Base-by-base conservation (phyloP, 2,888 invertebrate genomes). In the Penaeus monodon region DNA sequence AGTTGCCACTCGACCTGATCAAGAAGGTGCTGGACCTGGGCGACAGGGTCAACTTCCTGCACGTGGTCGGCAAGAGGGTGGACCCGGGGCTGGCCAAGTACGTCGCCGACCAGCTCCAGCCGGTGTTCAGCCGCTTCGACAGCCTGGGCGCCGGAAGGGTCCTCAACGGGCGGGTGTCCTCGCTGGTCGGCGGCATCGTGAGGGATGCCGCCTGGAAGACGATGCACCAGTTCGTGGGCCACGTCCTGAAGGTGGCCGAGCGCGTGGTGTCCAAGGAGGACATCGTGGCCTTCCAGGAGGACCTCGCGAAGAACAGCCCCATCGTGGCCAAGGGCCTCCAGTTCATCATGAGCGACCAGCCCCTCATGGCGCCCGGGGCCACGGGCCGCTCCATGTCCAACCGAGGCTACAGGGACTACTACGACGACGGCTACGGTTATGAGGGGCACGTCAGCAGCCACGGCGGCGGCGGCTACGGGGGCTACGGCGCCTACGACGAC, bases 21-120 rank as follows among this genome's bases (percentile, higher is more conserved):
- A 86, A 86, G 80, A 88, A 88, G 77, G 44, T 88, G 22, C 80
- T 88, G 57, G 86, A 86, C n/a, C 38, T 88, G n/a, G 88, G 88
- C 10, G 88, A 88, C 80, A 79, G 79, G n/a, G 86, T 86, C 17
- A 88, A 88, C 73, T 86, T 88, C 66, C 74, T 88, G 38, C 88
- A 85, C 44, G 79, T 86, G 10, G 83, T 88, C 20, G 88, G 88
- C 17, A 86, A 86, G 77, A 82, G 78, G 29, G 86, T 88, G n/a
- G 88, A 88, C 65, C 83, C 85, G n/a, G 86, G 86, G 22, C 86
- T 88, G 12, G 79, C 88, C 1, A n/a, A 29, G 44, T 86, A 80
- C 80, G 14, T 88, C 7, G 83, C 83, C 7, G 73, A 88, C 64
- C 65, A 85, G 63, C 57, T 88, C 20, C 70, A 88, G 77, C 82